Evolutionary conservation across 2,888 invertebrate genomes (phyloP).

Genomic region (Tromatobia lineatoria): DNA sequence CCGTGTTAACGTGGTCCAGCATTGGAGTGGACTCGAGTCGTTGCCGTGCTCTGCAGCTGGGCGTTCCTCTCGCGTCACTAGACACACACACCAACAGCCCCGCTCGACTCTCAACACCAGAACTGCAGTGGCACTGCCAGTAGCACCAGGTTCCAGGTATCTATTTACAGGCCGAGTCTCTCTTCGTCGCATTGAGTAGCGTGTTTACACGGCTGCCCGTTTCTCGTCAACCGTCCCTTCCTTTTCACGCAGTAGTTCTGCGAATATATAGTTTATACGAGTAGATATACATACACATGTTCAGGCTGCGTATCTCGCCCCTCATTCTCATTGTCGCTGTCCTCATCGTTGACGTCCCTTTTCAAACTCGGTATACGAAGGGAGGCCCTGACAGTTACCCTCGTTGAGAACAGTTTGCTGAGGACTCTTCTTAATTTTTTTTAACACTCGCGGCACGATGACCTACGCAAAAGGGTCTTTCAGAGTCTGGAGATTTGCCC

Average conservation of each 20-base stretch:
- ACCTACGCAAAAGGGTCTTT: neutral
- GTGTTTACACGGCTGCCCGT: slow-evolving; percentile 71
- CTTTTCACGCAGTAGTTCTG: slow-evolving; percentile 11
- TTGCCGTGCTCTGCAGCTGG: slow-evolving; percentile 33
- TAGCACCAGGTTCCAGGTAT: slow-evolving; percentile 36
- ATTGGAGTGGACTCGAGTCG: slow-evolving; percentile 31
- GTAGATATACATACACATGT: slow-evolving; percentile 1
- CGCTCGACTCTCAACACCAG: slow-evolving; percentile 29
- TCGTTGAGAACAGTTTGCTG: slow-evolving; percentile 3
- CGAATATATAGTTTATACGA: slow-evolving; percentile 4
- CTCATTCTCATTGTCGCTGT: neutral
- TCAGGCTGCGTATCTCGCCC: slow-evolving; percentile 7
- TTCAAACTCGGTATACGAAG: neutral
- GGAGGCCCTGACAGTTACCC: neutral
- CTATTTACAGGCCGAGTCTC: slow-evolving; percentile 66
- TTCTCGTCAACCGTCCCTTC: slow-evolving; percentile 28
- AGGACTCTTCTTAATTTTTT: slow-evolving; percentile 24
- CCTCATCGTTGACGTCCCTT: slow-evolving; percentile 4
- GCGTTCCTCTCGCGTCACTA: slow-evolving; percentile 20
- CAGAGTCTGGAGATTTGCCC: neutral
- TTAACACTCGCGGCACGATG: slow-evolving; percentile 8
- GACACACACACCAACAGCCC: slow-evolving; percentile 11
- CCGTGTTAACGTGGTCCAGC: slow-evolving; percentile 35
- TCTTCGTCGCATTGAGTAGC: slow-evolving; percentile 64
- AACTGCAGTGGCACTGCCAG: slow-evolving; percentile 11